Base-by-base conservation (phyloP, 2,888 invertebrate species). In the Drosophila austrosaltans region DNA sequence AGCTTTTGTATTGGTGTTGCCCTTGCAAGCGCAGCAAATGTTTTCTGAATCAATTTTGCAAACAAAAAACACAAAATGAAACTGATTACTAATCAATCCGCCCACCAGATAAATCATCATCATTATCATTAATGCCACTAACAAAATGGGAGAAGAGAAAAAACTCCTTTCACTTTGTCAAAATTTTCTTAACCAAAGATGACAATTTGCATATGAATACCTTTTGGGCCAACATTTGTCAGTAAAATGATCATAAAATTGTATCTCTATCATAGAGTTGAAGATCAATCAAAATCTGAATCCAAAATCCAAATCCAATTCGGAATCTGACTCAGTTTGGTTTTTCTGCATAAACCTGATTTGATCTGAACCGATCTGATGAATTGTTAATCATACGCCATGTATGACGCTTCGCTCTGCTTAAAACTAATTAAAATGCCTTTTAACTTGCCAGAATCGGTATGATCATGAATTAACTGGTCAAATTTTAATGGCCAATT, bases 391-490 rank as follows among this genome's bases (percentile, higher is more conserved):
- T 73, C 84, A 87, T 85, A 85, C 89, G 85, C 77, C 74, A 53
- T 66, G 73, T 81, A 36, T 60, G 79, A 71, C 82, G 54, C 48
- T 48, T 48, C 42, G 75, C 72, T 76, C 81, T 75, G 88, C 77
- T 75, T 81, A 42, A 75, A 84, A 85, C 87, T 77, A 81, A 85
- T 85, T 84, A 80, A 88, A 81, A 83, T 86, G 75, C 73, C 78
- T 77, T 75, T 69, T 66, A 85, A 80, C 89, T 81, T 75, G 87
- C 79, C 75, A 73, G 77, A 85, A 63, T 88, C 82, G 87, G 85
- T 82, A 88, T 81, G 84, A 81, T 88, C 89, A 84, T 88, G 85
- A 80, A 79, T 82, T 84, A 76, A 86, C 85, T 88, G 84, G 82
- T 80, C 78, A 53, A 57, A 72, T 76, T 76, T 76, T 71, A 77